Evolutionary conservation across 2,888 invertebrate genomes (phyloP).

Genomic region (Meiosimyza platycephala): DNA sequence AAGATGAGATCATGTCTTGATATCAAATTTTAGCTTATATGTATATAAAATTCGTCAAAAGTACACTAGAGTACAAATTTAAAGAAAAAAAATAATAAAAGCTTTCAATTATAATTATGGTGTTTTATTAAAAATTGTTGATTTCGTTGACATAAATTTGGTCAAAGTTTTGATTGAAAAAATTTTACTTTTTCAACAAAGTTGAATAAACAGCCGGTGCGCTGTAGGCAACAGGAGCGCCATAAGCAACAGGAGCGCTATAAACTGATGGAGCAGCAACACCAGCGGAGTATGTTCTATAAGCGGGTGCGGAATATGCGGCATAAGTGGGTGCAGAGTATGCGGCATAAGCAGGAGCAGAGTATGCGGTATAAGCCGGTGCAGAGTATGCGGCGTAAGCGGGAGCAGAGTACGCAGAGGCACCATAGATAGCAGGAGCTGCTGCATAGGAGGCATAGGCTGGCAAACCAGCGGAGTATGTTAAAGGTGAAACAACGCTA

Average conservation of each 20-base stretch:
- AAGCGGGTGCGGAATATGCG: conserved; percentile 8
- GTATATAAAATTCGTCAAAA: no score
- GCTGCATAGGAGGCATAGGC: conserved; percentile 28
- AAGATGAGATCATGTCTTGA: no score
- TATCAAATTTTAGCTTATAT: no score
- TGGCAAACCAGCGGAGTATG: conserved; percentile 42
- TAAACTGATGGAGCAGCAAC: conserved; percentile 35
- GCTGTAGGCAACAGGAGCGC: background rate
- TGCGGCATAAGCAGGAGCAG: conserved; percentile 43
- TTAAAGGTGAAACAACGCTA: conserved; percentile 46
- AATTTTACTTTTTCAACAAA: conserved; percentile 15
- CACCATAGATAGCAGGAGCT: no score
- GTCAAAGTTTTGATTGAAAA: background rate
- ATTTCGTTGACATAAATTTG: background rate
- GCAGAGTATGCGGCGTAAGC: conserved; percentile 42
- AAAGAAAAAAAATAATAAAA: no score
- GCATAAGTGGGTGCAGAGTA: background rate
- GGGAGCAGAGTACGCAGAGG: background rate
- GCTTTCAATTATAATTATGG: no score
- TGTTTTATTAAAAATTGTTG: background rate
- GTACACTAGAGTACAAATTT: no score
- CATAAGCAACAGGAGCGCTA: background rate
- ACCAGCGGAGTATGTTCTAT: conserved; percentile 42
- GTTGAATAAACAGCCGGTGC: conserved; percentile 15
- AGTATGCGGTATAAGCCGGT: conserved; percentile 45